Percentiles rank a stretch among this genome's conserved stretches.
phyloP scores from a whole-genome alignment of 2,888 invertebrate genomes.

The Chrysotoxum bicinctum region DNA sequence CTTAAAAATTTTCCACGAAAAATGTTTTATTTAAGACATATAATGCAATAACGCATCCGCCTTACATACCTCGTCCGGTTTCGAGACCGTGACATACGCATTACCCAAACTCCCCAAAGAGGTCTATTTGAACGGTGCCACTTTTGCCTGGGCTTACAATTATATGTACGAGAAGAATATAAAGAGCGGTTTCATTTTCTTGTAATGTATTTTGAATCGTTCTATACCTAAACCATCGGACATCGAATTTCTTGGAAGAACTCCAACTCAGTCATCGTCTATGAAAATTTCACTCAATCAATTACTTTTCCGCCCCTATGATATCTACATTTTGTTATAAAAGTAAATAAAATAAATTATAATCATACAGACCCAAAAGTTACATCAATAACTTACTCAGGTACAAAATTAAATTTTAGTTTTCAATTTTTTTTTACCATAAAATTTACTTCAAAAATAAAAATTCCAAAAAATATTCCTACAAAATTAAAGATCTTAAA shows the following conservation, averaged over 20 bases:
- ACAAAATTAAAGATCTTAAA: slow-evolving; percentile 14
- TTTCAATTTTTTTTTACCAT: neutral
- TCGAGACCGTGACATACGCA: no score
- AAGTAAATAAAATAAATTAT: slow-evolving; percentile 24
- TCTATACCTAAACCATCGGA: neutral
- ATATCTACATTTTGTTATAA: slow-evolving; percentile 10
- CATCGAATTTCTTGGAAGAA: slow-evolving; percentile 42
- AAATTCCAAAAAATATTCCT: neutral
- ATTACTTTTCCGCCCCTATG: neutral
- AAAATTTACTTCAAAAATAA: neutral
- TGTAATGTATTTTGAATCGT: neutral
- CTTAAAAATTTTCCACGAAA: no score
- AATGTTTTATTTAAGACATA: no score
- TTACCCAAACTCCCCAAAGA: no score
- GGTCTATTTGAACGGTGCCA: no score
- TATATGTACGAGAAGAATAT: no score
- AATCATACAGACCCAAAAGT: neutral
- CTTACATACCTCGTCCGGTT: no score
- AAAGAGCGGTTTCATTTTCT: no score
- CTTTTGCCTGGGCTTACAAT: no score
- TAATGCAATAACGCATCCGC: no score
- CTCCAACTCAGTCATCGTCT: slow-evolving; percentile 55
- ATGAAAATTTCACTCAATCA: slow-evolving; percentile 57
- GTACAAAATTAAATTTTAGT: neutral
- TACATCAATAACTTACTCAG: neutral